Base-by-base conservation (phyloP, 2,888 invertebrate species). In the Epinotia bilunana region DNA sequence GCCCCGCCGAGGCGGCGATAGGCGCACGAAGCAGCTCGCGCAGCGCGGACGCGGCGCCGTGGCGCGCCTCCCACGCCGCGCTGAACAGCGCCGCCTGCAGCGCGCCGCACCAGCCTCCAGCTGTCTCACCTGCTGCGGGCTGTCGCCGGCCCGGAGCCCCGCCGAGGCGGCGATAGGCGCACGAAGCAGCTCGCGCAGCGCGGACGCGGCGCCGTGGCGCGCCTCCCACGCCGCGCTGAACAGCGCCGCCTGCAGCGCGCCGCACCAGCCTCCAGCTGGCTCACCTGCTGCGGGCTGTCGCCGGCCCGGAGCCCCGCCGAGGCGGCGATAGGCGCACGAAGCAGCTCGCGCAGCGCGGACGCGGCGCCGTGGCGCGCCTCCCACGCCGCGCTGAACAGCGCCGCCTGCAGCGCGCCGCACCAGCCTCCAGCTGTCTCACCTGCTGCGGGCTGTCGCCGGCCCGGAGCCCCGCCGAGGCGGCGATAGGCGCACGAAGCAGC, bases 211-310 rank as follows among this genome's bases (percentile, higher is more conserved):
- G 0, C 99, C 99, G 91, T 99, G 99, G 3, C 99, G 94, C 18
- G 97, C 95, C 93, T 99, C 99, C 99, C 99, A 99, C 77, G 96
- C 95, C 39, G 97, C 96, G 91, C 97, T 96, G 90, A 99, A 98
- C 83, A 99, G 93, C 91, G 98, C 98, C 77, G 97, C 95, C 85
- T 97, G 96, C 49, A 99, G 94, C 78, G 96, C 96, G 76, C 97
- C 96, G 86, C 97, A 97, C 93, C 99, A 18, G 49, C 16, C 16
- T 49, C 49, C n/a, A 6, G n/a, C n/a, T 18, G 55, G 9, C 28
- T 60, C 60, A 72, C 70, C 74, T 97, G 95, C 63, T 92, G 84
- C 2, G 85, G 85, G 58, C 95, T 95, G 83, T 95, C 92, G 79
- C 95, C 93, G 1, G 92, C 91, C 16, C 95, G 94, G 82, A 95